These are phyloP conservation scores for Orchesella flavescens DNA, from an alignment of 2,888 invertebrate genomes.

Conservation along the genomic window DNA sequence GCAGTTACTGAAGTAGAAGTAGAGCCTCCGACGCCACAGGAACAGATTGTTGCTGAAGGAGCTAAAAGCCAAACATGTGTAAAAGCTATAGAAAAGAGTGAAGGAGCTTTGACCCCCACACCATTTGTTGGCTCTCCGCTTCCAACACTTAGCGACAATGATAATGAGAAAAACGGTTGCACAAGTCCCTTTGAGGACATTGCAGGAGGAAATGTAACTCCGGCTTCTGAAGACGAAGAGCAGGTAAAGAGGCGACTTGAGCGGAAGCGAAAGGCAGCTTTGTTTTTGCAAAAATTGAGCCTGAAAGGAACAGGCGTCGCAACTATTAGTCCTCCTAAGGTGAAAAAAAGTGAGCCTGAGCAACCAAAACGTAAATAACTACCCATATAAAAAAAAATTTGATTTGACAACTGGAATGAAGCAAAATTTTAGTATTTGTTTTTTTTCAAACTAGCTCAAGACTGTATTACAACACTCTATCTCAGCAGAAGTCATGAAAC, in stretches of 20 bases:
- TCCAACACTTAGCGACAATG: background rate
- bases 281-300: constrained; percentile 70
- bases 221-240: constrained; percentile 53
- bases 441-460: no score
- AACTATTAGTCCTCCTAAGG: no score
- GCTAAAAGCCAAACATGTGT: no score
- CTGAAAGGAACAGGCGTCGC: constrained; percentile 26
- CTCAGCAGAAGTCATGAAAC: background rate
- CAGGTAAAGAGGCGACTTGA: constrained; percentile 61
- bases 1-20: background rate
- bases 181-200: constrained; percentile 29
- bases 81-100: no score
- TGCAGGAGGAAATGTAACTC: constrained; percentile 32
- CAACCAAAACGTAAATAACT: background rate
- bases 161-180: constrained; percentile 33
- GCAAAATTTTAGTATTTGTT: background rate
- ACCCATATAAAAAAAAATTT: no score
- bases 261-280: constrained; percentile 68
- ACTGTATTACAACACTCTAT: no score
- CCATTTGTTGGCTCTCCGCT: background rate
- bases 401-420: no score
- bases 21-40: background rate
- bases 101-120: no score
- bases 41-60: no score
- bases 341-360: no score